A percentile compares a stretch with the other conserved stretches of the same genome.
Evolutionary conservation across 2,888 invertebrate species (phyloP).

Genomic region (Temnothorax unifasciatus): DNA sequence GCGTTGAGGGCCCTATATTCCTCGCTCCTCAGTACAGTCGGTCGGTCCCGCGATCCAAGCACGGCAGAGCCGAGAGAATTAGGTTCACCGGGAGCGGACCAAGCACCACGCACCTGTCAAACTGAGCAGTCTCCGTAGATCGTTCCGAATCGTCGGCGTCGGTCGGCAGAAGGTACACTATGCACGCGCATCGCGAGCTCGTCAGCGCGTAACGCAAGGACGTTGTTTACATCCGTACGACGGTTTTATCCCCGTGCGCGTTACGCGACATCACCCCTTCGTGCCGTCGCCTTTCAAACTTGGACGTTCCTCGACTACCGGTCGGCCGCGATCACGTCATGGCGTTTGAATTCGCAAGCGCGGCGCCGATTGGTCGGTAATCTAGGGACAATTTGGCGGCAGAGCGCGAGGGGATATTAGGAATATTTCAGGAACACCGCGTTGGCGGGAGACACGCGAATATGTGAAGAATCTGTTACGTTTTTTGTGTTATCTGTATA

Average conservation of each 20-base stretch:
- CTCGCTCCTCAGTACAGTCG: background rate
- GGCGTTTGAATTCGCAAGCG: conserved; percentile 75
- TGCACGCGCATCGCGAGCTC: background rate
- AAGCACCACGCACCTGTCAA: conserved; percentile 28
- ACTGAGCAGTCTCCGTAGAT: background rate
- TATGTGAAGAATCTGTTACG: background rate
- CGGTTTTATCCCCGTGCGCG: background rate
- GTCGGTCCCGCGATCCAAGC: background rate
- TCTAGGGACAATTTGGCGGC: background rate
- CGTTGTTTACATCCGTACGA: background rate
- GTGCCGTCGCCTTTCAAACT: conserved; percentile 5
- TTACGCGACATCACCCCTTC: background rate
- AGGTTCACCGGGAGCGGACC: background rate
- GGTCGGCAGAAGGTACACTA: background rate
- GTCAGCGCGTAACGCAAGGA: background rate
- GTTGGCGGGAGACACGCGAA: background rate
- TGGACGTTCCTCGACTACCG: conserved; percentile 67
- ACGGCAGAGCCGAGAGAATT: background rate
- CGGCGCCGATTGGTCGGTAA: conserved; percentile 70
- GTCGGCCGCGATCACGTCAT: conserved; percentile 70
- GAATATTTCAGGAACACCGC: background rate
- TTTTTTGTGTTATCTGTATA: background rate
- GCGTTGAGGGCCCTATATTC: background rate
- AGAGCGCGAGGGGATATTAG: background rate
- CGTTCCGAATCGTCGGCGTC: background rate